Percentiles rank a stretch among this genome's conserved stretches.
These are phyloP conservation scores for Zaprionus ornatus DNA, from an alignment of 1,140 invertebrate species.

Conservation along the genomic window DNA sequence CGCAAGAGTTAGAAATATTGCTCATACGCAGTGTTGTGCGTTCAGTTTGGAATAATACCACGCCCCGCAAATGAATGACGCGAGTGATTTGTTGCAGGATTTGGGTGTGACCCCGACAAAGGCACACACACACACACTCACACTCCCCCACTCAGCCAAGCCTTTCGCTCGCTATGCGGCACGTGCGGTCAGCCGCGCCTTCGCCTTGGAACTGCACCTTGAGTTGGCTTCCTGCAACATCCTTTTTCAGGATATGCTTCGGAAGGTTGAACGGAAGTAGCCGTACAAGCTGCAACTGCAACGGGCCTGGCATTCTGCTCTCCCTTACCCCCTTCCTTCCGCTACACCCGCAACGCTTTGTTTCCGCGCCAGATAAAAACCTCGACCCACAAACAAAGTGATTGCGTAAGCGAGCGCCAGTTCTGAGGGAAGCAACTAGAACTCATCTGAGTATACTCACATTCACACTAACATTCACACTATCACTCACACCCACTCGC, in stretches of 20 bases:
- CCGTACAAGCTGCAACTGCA: conserved; percentile 12
- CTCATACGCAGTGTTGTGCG: conserved; percentile 49
- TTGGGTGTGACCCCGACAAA: conserved; percentile 45
- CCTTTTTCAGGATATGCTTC: conserved; percentile 31
- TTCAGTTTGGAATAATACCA: conserved; percentile 49
- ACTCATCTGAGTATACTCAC: conserved; percentile 11
- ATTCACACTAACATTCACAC: background rate
- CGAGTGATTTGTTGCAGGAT: conserved; percentile 62
- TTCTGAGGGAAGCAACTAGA: background rate
- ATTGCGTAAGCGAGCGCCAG: background rate
- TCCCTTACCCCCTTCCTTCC: background rate
- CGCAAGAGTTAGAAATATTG: conserved; percentile 14
- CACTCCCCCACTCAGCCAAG: conserved; percentile 45
- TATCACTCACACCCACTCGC: background rate
- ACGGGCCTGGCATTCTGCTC: background rate
- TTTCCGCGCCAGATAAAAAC: background rate
- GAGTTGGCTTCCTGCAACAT: conserved; percentile 13
- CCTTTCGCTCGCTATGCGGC: conserved; percentile 52
- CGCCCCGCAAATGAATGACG: conserved; percentile 30
- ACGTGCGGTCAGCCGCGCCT: conserved; percentile 54
- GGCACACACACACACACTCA: conserved; percentile 1
- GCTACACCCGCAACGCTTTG: background rate
- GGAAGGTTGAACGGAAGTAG: conserved; percentile 29
- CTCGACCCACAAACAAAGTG: background rate
- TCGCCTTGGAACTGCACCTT: conserved; percentile 21